phyloP scores from a whole-genome alignment of 1,140 invertebrate genomes.

The Asbolus verrucosus region DNA sequence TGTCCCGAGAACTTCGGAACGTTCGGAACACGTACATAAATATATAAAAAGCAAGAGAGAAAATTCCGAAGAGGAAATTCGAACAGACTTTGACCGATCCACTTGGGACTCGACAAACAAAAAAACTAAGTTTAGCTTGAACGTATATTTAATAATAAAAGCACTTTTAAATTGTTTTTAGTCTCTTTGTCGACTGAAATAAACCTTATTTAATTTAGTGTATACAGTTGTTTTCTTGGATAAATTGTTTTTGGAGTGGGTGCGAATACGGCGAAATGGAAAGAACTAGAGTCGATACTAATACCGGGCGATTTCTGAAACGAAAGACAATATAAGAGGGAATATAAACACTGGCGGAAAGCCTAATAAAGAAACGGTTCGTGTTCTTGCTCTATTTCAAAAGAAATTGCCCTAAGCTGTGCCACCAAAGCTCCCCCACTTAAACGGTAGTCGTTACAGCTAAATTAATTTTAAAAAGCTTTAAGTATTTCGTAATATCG shows the following conservation, averaged over 20 bases:
- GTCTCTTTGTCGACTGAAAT: slow-evolving; percentile 13
- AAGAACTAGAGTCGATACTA: slow-evolving; percentile 39
- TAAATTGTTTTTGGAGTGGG: neutral
- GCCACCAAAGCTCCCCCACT: neutral
- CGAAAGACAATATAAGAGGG: slow-evolving; percentile 55
- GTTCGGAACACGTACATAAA: slow-evolving; percentile 46
- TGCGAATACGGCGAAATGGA: too few species aligned
- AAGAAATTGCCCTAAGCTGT: slow-evolving; percentile 25
- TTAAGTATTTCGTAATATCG: too few species aligned
- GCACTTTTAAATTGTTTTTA: slow-evolving; percentile 14
- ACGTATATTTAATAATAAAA: slow-evolving; percentile 39
- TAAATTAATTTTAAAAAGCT: neutral
- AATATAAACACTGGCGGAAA: slow-evolving; percentile 52
- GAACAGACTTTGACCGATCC: slow-evolving; percentile 43
- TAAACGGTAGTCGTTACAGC: neutral
- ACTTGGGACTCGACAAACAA: slow-evolving; percentile 46
- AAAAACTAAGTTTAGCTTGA: slow-evolving; percentile 18
- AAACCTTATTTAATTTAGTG: slow-evolving; percentile 23
- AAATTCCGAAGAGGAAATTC: slow-evolving; percentile 49
- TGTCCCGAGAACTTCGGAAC: slow-evolving; percentile 41
- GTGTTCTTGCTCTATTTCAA: slow-evolving; percentile 16
- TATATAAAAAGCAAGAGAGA: slow-evolving; percentile 47
- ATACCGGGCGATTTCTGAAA: slow-evolving; percentile 47
- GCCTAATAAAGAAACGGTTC: slow-evolving; percentile 46
- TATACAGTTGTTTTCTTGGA: neutral